Conservation (phyloP, 2,888 invertebrate species). For the Gerris lacustris region DNA sequence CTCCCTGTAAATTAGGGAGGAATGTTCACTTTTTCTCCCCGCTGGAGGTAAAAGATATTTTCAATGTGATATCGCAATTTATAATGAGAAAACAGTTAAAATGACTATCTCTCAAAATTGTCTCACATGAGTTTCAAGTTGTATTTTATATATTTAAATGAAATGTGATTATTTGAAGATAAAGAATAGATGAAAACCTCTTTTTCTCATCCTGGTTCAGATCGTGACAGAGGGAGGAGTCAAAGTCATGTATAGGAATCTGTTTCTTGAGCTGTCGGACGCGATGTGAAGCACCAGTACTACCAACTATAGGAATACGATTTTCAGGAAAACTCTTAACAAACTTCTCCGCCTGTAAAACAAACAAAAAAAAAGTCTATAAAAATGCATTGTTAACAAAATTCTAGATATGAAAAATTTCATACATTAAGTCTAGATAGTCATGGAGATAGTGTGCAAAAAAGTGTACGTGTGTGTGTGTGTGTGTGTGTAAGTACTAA, state of each 20-base stretch:
- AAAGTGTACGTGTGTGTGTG: too few relatives aligned
- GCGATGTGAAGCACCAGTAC: constrained; percentile 62
- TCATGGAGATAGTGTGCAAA: too few relatives aligned
- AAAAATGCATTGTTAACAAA: constrained; percentile 34
- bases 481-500: too few relatives aligned
- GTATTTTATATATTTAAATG: too few relatives aligned
- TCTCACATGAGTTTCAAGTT: too few relatives aligned
- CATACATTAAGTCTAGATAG: too few relatives aligned
- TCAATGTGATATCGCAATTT: too few relatives aligned
- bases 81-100: too few relatives aligned
- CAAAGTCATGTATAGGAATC: constrained; percentile 71
- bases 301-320: constrained; percentile 64
- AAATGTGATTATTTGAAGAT: background rate
- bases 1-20: too few relatives aligned
- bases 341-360: constrained; percentile 49
- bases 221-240: constrained; percentile 47
- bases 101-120: too few relatives aligned
- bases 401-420: background rate
- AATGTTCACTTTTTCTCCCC: too few relatives aligned
- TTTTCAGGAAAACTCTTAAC: constrained; percentile 42
- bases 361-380: constrained; percentile 25
- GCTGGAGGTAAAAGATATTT: too few relatives aligned
- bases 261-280: constrained; percentile 73
- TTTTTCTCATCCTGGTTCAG: constrained; percentile 40
- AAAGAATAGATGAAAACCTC: constrained; percentile 22